Conservation (phyloP, 2,797 vertebrate genomes). For the Pseudochirops cupreus region DNA sequence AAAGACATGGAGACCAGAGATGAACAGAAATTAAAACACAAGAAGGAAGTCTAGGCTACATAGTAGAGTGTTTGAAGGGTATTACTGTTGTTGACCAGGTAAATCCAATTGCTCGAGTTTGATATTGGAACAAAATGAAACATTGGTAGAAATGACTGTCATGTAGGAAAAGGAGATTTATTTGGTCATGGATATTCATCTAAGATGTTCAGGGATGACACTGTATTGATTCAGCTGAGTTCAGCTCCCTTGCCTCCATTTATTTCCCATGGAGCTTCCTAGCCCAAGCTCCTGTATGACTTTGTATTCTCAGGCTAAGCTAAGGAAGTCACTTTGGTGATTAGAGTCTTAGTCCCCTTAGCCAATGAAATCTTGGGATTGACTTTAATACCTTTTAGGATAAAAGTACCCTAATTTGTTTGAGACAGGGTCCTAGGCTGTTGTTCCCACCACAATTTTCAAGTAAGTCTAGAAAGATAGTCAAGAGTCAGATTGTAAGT, state of each 20-base stretch:
- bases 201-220: not conserved
- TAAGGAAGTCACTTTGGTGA: not conserved
- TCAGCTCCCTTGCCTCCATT: not conserved
- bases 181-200: not conserved
- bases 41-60: not conserved
- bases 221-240: not conserved
- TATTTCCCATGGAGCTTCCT: not conserved
- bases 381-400: not conserved
- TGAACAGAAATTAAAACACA: not conserved
- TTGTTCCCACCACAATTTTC: not conserved
- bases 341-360: not conserved
- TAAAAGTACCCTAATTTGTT: not conserved
- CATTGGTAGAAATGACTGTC: not conserved
- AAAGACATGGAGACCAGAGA: not conserved
- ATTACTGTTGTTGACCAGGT: no score
- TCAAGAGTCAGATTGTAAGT: not conserved
- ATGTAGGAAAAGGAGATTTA: not conserved
- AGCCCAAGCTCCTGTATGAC: not conserved
- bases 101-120: not conserved
- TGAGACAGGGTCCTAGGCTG: not conserved
- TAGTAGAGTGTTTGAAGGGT: not conserved
- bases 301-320: not conserved
- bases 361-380: not conserved
- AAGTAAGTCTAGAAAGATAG: not conserved
- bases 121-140: not conserved